phyloP scores from a whole-genome alignment of 1,140 invertebrate genomes.

The Archegozetes longisetosus region DNA sequence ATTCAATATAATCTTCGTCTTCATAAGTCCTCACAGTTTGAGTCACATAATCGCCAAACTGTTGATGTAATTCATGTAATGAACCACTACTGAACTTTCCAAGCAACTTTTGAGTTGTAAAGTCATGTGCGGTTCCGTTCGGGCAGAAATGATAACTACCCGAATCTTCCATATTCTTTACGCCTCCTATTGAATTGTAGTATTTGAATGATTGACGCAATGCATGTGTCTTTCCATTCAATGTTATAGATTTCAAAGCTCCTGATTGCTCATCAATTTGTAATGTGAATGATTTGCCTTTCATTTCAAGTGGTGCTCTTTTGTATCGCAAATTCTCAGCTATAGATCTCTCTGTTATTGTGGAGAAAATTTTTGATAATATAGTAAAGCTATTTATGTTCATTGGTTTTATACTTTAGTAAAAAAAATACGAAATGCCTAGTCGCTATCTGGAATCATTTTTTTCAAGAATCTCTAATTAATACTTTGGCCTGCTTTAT shows the following conservation, averaged over 20 bases:
- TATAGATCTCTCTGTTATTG: no score
- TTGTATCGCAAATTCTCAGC: no score
- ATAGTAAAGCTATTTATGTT: no score
- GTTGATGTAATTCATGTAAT: constrained; percentile 65
- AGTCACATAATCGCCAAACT: constrained; percentile 53
- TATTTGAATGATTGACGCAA: constrained; percentile 3
- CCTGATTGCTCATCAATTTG: background rate
- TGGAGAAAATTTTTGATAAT: no score
- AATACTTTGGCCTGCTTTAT: no score
- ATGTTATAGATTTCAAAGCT: background rate
- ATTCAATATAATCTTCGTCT: constrained; percentile 46
- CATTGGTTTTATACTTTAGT: no score
- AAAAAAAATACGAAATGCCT: no score
- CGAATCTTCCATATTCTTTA: constrained; percentile 17
- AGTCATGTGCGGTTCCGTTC: background rate
- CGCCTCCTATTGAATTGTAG: background rate
- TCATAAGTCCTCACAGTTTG: constrained; percentile 63
- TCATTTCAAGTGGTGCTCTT: constrained; percentile 27
- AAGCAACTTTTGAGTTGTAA: constrained; percentile 15
- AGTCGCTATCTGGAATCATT: no score
- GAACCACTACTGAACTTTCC: constrained; percentile 28
- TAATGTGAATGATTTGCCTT: background rate
- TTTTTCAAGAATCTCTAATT: no score
- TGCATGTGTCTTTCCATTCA: background rate
- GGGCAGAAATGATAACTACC: constrained; percentile 34